Conservation (phyloP, 2,797 vertebrate genomes). For the Adelosebastes latens region DNA sequence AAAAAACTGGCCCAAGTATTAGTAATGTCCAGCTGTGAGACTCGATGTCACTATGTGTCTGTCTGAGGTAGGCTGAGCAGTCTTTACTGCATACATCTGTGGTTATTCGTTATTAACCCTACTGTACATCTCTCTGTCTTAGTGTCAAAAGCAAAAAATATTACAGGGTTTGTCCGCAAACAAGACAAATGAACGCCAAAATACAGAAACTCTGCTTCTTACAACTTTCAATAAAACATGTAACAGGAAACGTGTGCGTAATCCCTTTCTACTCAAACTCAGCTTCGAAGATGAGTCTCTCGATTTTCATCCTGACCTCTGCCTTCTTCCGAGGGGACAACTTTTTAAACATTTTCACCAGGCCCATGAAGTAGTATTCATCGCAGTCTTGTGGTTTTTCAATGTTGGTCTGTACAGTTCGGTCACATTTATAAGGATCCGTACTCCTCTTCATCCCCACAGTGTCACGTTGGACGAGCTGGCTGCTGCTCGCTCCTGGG, state of each 20-base stretch:
- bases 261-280: conserved; percentile 35
- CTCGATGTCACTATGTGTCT: neutral
- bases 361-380: conserved; percentile 57
- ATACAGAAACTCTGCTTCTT: neutral
- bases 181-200: neutral
- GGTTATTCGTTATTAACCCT: neutral
- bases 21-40: neutral
- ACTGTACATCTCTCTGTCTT: neutral
- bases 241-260: neutral
- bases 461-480: neutral
- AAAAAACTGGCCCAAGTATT: neutral
- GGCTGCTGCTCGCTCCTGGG: neutral
- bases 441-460: neutral
- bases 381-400: conserved; percentile 54
- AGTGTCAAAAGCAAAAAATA: neutral
- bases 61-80: neutral
- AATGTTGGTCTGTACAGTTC: conserved; percentile 26
- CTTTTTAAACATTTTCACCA: conserved; percentile 48
- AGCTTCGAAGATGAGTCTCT: conserved; percentile 48
- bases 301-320: conserved; percentile 45
- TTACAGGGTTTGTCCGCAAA: neutral
- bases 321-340: conserved; percentile 44
- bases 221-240: neutral
- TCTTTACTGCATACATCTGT: neutral
- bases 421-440: conserved; percentile 2